A percentile compares a stretch with the other conserved stretches of the same genome.
These are phyloP conservation scores for Nerophis lumbriciformis DNA, from an alignment of 2,113 vertebrate species.

Conservation along the genomic window DNA sequence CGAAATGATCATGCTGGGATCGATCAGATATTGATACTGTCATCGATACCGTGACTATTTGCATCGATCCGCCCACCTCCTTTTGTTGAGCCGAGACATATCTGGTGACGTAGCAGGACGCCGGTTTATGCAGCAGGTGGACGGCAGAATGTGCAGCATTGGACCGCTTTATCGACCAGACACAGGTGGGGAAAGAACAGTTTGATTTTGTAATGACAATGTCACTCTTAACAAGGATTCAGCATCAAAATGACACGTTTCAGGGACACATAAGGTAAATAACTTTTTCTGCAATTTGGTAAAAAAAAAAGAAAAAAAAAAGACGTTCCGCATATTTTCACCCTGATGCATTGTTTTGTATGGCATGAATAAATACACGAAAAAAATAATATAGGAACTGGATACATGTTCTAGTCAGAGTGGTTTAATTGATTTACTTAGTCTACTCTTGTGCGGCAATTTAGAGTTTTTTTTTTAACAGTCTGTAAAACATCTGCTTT, in stretches of 20 bases:
- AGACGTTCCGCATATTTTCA: conserved; percentile 11
- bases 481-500: not conserved
- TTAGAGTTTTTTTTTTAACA: not conserved
- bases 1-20: no score
- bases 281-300: not conserved
- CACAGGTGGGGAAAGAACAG: not conserved
- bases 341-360: not conserved
- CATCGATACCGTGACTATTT: no score
- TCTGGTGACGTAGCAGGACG: not conserved
- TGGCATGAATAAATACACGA: not conserved
- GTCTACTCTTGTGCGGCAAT: not conserved
- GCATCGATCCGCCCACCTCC: no score
- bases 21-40: no score
- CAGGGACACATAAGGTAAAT: conserved; percentile 13
- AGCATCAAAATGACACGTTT: not conserved
- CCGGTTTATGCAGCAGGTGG: not conserved
- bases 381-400: not conserved
- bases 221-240: not conserved
- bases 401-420: not conserved
- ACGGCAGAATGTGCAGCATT: not conserved
- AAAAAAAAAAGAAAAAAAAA: not conserved
- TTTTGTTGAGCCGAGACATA: not conserved
- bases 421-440: no score
- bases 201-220: not conserved
- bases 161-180: not conserved